Evolutionary conservation across 2,113 vertebrate genomes (phyloP), one percentile per base, ranked within the genome.

Genomic region (Benitochromis conjunctus): DNA sequence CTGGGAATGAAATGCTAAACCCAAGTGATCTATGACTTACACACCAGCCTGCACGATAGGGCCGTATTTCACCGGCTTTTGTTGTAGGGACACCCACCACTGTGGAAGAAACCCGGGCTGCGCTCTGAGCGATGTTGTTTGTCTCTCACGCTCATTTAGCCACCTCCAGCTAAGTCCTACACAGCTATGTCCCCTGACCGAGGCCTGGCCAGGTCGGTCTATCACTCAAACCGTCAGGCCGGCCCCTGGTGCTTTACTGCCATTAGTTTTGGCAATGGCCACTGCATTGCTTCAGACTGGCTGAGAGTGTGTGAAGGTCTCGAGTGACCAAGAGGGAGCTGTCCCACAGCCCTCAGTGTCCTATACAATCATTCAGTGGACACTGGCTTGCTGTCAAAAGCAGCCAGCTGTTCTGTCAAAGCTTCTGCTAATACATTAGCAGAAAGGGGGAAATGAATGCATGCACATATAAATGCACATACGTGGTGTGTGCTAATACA

Each of bases 11-110:
- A 91, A 81, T 6, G 87, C 86, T 81, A 83, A 81, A 80, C 41
- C 85, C 84, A 36, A 2, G 83, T 90, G 90, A 94, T 92, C 54
- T 82, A 94, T 69, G 91, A 81, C 88, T 84, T 80, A 55, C 82
- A 91, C 89, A 82, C 10, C 85, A 18, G 86, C 90, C 83, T 48
- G 26, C 85, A 46, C 81, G 86, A 90, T 85, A 69, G 89, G 54
- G 76, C 92, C 10, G 89, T 87, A 89, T 95, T 92, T 93, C 91
- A 92, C 86, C 5, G 38, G 54, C 79, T 92, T 93, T 92, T 92
- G 91, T 85, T 81, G 88, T 64, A 41, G 85, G 38, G 46, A 86
- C 89, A 90, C 83, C 89, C 89, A 58, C 88, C 81, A 58, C 79
- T 34, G 7, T 38, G 66, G 87, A 81, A 58, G 80, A 87, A 81